These are phyloP conservation scores for Asarcornis scutulata DNA, from an alignment of 2,113 vertebrate genomes.

Conservation along the genomic window DNA sequence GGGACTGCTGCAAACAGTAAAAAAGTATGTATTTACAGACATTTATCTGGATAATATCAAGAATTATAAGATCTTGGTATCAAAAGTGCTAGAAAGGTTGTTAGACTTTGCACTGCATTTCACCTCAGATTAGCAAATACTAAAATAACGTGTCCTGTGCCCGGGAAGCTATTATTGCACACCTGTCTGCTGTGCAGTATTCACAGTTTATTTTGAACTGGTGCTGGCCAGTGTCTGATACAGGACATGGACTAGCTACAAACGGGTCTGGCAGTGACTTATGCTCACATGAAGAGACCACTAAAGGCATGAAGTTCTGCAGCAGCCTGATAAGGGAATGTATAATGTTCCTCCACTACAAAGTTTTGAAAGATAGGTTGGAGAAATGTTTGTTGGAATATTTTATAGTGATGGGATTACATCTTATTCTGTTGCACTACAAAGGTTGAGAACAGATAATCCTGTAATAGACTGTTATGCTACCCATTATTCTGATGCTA, in stretches of 20 bases:
- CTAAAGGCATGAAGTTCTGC: not conserved
- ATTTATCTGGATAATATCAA: not conserved
- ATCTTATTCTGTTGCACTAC: not conserved
- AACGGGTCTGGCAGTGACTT: not conserved
- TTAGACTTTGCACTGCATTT: not conserved
- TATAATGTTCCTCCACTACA: not conserved
- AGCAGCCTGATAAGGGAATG: not conserved
- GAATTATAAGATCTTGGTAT: not conserved
- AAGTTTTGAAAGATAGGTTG: not conserved
- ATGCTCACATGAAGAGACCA: not conserved
- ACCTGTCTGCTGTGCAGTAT: not conserved
- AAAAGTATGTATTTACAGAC: rapidly evolving
- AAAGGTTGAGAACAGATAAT: not conserved
- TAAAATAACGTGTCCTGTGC: not conserved
- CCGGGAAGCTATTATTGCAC: not conserved
- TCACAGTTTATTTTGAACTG: not conserved
- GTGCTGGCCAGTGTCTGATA: not conserved
- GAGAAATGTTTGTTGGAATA: not conserved
- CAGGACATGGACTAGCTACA: not conserved
- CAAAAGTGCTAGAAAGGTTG: not conserved
- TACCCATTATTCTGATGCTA: not conserved
- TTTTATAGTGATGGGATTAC: not conserved
- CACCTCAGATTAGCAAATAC: not conserved
- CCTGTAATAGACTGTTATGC: not conserved
- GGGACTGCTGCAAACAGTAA: not conserved